Percentiles rank a stretch among this genome's conserved stretches.
Evolutionary conservation across 1,140 invertebrate genomes (phyloP).

Genomic region (Zaprionus tsacasi): DNA sequence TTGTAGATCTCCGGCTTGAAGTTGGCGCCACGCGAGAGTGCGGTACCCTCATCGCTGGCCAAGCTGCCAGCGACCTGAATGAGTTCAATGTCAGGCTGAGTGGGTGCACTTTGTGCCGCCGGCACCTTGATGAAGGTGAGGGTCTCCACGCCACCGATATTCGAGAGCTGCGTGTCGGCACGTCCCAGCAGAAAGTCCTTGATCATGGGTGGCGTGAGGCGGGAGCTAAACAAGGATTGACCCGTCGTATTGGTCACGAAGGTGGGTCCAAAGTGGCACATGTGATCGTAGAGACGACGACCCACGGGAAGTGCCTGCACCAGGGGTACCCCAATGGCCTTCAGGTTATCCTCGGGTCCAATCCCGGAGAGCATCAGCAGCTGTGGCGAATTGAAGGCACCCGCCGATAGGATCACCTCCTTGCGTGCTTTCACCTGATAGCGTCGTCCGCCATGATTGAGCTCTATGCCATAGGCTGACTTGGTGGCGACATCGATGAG

Average conservation of each 20-base stretch:
- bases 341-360: conserved; percentile 88
- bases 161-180: conserved; percentile 64
- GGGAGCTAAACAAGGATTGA: conserved; percentile 67
- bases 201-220: conserved; percentile 68
- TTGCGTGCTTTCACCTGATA: conserved; percentile 86
- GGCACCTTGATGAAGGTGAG: conserved; percentile 88
- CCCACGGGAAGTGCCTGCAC: conserved; percentile 89
- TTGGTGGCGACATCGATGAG: conserved; percentile 86
- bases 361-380: conserved; percentile 92
- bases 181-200: conserved; percentile 58
- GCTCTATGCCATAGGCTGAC: conserved; percentile 88
- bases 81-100: conserved; percentile 87
- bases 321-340: conserved; percentile 88
- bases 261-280: conserved; percentile 87
- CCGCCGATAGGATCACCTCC: conserved; percentile 90
- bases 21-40: conserved; percentile 85
- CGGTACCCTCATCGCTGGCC: conserved; percentile 87
- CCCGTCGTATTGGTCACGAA: conserved; percentile 86
- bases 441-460: conserved; percentile 84
- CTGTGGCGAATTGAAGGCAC: conserved; percentile 91
- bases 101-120: conserved; percentile 84
- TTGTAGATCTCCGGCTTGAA: conserved; percentile 87
- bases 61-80: conserved; percentile 86
- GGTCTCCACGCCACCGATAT: conserved; percentile 87
- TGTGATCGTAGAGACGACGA: conserved; percentile 90